A percentile compares a stretch with the other conserved stretches of the same genome.
Conservation (phyloP, 2,113 vertebrate species). For the Antechinus stuartii region DNA sequence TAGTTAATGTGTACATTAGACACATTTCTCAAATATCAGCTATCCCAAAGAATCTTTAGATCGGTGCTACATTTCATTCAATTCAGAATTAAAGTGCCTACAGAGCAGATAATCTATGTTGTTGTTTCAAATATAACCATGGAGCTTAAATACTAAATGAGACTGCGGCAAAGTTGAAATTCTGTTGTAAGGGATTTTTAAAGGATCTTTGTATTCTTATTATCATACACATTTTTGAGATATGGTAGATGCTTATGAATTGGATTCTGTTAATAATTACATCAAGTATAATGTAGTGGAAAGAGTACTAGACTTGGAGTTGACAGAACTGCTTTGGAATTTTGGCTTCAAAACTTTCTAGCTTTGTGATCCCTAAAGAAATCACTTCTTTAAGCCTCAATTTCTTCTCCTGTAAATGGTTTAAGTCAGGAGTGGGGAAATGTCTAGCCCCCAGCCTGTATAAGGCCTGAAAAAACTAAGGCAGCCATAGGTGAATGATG, state of each 20-base stretch:
- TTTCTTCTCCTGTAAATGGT: background rate
- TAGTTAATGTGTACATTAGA: background rate
- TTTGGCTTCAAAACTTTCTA: background rate
- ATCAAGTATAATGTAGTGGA: background rate
- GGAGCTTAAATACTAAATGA: background rate
- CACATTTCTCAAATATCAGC: background rate
- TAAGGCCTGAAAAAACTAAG: too few species aligned
- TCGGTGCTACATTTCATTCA: background rate
- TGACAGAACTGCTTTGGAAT: background rate
- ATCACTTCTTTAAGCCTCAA: background rate
- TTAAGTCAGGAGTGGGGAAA: too few species aligned
- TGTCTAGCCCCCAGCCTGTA: too few species aligned
- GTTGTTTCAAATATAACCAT: conserved; percentile 46
- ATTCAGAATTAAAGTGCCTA: background rate
- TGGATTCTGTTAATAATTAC: background rate
- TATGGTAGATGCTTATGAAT: background rate
- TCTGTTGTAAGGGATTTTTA: background rate
- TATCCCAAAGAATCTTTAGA: background rate
- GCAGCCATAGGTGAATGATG: too few species aligned
- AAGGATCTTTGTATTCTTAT: background rate
- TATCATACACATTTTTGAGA: background rate
- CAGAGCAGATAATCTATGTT: background rate
- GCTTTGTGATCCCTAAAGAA: background rate
- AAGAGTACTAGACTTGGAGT: background rate
- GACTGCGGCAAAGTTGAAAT: conserved; percentile 16